Percentiles rank a stretch among this genome's conserved stretches.
These are phyloP conservation scores for Struthidea cinerea DNA, from an alignment of 2,113 vertebrate species.

Conservation along the genomic window DNA sequence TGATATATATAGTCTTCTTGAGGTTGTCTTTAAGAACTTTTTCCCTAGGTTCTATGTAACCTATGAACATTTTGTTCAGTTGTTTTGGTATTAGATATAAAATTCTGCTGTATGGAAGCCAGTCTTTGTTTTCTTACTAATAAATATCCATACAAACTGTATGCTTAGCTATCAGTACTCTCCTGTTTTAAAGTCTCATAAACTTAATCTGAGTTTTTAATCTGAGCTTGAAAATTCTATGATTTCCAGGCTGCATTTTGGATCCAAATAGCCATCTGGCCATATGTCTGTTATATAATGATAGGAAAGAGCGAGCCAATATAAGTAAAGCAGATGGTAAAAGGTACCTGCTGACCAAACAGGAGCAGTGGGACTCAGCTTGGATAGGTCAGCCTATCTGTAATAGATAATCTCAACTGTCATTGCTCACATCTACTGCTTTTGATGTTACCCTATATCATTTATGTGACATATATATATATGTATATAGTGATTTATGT, in stretches of 20 bases:
- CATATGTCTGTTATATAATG: not conserved
- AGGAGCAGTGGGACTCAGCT: slow-evolving; percentile 32
- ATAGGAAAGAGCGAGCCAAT: slow-evolving; percentile 26
- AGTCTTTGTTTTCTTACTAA: not conserved
- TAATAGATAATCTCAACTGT: slow-evolving; percentile 31
- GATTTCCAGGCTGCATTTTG: not conserved
- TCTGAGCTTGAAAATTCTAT: not conserved
- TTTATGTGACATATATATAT: not conserved
- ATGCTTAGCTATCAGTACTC: not conserved
- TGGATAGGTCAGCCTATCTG: slow-evolving; percentile 29
- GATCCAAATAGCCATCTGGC: not conserved
- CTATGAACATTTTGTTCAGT: not conserved
- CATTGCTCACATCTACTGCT: slow-evolving; percentile 39
- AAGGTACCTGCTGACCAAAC: slow-evolving; percentile 59
- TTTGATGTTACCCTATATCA: not conserved
- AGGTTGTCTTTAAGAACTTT: not conserved
- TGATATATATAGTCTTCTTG: not conserved
- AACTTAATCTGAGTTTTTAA: not conserved
- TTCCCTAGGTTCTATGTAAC: not conserved
- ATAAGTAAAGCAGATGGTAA: slow-evolving; percentile 48
- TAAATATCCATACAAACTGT: not conserved
- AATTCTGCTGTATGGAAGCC: not conserved
- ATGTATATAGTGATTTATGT: not conserved
- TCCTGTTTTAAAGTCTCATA: not conserved
- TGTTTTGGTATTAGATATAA: not conserved